Conservation (phyloP, 2,888 invertebrate genomes). For the Octonoba sinensis region DNA sequence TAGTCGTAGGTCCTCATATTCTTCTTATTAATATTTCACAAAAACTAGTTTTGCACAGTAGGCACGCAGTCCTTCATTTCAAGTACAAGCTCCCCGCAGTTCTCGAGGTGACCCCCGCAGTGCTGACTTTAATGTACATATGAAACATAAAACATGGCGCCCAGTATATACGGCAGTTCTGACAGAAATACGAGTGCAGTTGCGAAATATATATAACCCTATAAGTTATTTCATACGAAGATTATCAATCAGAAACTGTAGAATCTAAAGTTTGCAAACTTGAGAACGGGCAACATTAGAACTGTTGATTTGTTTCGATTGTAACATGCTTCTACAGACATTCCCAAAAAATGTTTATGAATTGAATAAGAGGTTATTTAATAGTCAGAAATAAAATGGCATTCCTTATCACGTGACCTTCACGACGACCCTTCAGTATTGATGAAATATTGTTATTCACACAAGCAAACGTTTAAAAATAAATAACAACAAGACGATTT, state of each 20-base stretch:
- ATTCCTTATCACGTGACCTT: too few relatives aligned
- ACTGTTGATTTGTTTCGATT: too few relatives aligned
- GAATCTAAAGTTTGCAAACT: background rate
- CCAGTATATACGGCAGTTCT: conserved; percentile 32
- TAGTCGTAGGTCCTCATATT: conserved; percentile 29
- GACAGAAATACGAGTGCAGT: conserved; percentile 52
- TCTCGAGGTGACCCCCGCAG: conserved; percentile 34
- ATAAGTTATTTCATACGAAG: conserved; percentile 42
- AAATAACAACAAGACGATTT: too few relatives aligned
- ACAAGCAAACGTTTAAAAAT: too few relatives aligned
- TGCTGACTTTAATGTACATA: conserved; percentile 40
- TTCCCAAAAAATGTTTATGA: too few relatives aligned
- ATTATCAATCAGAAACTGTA: conserved; percentile 7
- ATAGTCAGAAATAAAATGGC: too few relatives aligned
- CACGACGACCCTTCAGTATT: too few relatives aligned
- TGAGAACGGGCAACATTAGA: too few relatives aligned
- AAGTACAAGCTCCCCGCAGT: conserved; percentile 53
- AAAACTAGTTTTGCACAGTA: conserved; percentile 45
- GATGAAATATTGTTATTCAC: too few relatives aligned
- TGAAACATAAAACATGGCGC: conserved; percentile 48
- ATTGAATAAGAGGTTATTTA: too few relatives aligned
- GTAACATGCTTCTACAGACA: too few relatives aligned
- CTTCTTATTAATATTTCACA: conserved; percentile 51
- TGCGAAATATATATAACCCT: conserved; percentile 35
- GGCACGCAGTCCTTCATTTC: conserved; percentile 59